A percentile compares a stretch with the other conserved stretches of the same genome.
Evolutionary conservation across 2,888 invertebrate genomes (phyloP).

Genomic region (Anoplius nigerrimus): DNA sequence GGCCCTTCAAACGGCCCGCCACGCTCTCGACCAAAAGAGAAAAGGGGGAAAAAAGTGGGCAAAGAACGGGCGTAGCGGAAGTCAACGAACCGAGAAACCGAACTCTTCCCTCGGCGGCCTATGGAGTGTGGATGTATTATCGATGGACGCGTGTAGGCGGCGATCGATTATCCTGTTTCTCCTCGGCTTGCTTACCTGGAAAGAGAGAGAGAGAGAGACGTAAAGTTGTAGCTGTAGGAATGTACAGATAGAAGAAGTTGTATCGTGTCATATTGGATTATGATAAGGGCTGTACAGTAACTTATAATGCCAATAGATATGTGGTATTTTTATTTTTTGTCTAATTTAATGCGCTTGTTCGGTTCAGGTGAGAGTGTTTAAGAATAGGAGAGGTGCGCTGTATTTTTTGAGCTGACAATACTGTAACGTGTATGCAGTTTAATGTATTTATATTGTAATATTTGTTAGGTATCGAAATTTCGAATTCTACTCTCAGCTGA

Average conservation of each 20-base stretch:
- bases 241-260: background rate
- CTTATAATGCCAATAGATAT: too few relatives aligned
- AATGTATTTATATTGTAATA: too few relatives aligned
- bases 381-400: too few relatives aligned
- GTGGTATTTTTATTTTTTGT: too few relatives aligned
- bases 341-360: too few relatives aligned
- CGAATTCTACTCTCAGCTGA: too few relatives aligned
- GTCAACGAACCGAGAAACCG: slow-evolving; percentile 53
- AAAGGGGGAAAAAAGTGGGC: background rate
- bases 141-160: slow-evolving; percentile 44
- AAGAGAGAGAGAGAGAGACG: background rate
- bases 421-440: too few relatives aligned
- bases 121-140: slow-evolving; percentile 37
- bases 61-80: slow-evolving; percentile 36
- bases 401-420: too few relatives aligned
- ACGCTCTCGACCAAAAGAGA: slow-evolving; percentile 3
- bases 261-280: background rate
- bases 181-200: slow-evolving; percentile 2
- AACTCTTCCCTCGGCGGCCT: slow-evolving; percentile 24
- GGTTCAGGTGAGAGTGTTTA: too few relatives aligned
- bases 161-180: slow-evolving; percentile 52
- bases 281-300: too few relatives aligned
- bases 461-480: too few relatives aligned
- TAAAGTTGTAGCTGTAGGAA: background rate
- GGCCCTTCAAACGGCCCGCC: slow-evolving; percentile 25